A percentile compares a stretch with the other conserved stretches of the same genome.
Evolutionary conservation across 2,113 vertebrate species (phyloP).

Genomic region (Tretioscincus oriximinensis): DNA sequence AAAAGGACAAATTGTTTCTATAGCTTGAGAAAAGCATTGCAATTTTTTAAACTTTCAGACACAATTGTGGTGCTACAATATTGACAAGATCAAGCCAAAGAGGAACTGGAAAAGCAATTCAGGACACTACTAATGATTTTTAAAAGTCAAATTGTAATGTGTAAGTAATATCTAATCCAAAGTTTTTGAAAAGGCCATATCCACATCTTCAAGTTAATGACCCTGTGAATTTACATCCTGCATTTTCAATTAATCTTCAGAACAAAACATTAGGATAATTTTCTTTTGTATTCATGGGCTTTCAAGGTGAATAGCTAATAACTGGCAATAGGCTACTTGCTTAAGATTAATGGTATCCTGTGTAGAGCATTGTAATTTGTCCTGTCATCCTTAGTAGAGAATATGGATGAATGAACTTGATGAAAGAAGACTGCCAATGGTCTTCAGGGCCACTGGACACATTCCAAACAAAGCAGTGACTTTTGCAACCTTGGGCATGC

Average conservation of each 20-base stretch:
- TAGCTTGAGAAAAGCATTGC: not conserved
- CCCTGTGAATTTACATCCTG: slow-evolving; percentile 32
- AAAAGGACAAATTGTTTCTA: not conserved
- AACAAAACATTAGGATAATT: slow-evolving; percentile 47
- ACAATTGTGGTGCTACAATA: not conserved
- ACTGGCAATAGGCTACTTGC: slow-evolving; percentile 52
- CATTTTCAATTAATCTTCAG: slow-evolving; percentile 52
- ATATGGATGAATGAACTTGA: slow-evolving; percentile 36
- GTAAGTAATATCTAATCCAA: slow-evolving; percentile 34
- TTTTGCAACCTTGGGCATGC: slow-evolving; percentile 37
- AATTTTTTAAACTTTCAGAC: not conserved
- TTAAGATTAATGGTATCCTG: slow-evolving; percentile 60
- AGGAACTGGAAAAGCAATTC: not conserved
- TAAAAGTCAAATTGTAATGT: not conserved
- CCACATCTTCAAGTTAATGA: slow-evolving; percentile 36
- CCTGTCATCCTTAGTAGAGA: slow-evolving; percentile 41
- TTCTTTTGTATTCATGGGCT: slow-evolving; percentile 61
- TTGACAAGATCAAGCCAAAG: not conserved
- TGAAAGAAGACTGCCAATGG: slow-evolving; percentile 33
- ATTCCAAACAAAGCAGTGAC: not conserved
- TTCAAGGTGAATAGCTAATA: slow-evolving; percentile 72
- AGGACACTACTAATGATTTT: not conserved
- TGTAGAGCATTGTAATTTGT: slow-evolving; percentile 52
- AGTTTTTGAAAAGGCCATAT: slow-evolving; percentile 21
- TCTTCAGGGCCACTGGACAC: slow-evolving; percentile 21